Percentiles rank a stretch among this genome's conserved stretches.
Evolutionary conservation across 2,113 vertebrate genomes (phyloP).

Genomic region (Nerophis ophidion): DNA sequence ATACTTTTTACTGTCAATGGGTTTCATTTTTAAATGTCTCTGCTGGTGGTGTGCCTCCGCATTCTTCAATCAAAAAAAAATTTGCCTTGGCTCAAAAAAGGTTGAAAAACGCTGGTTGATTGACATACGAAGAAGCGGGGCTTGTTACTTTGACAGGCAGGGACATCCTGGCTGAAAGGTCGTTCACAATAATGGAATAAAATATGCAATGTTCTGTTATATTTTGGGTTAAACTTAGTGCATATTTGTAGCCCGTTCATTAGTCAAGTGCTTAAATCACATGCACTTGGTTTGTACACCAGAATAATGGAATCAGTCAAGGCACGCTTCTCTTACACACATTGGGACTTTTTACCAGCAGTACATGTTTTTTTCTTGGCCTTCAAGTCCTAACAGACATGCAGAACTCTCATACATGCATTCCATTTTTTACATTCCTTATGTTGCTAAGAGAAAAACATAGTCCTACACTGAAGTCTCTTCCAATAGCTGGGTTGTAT

Average conservation of each 20-base stretch:
- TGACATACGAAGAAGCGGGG: too few species aligned
- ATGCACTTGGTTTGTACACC: conserved; percentile 28
- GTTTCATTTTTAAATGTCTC: too few species aligned
- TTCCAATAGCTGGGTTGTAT: too few species aligned
- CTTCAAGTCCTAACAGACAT: neutral
- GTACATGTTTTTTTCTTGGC: neutral
- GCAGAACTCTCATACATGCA: conserved; percentile 19
- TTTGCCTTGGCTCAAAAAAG: too few species aligned
- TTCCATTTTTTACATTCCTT: neutral
- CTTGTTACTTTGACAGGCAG: too few species aligned
- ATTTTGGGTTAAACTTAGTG: neutral
- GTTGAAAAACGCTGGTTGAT: too few species aligned
- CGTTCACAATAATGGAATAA: too few species aligned
- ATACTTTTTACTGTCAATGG: too few species aligned
- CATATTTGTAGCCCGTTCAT: neutral
- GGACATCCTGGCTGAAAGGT: too few species aligned
- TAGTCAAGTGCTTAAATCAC: conserved; percentile 22
- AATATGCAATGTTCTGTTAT: neutral
- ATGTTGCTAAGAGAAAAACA: neutral
- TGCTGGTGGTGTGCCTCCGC: too few species aligned
- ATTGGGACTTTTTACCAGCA: neutral
- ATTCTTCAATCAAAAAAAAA: too few species aligned
- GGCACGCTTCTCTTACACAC: neutral
- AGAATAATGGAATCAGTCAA: neutral
- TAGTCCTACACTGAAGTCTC: too few species aligned